Evolutionary conservation across 2,113 vertebrate genomes (phyloP).

Genomic region (Rhadina sibilatrix): DNA sequence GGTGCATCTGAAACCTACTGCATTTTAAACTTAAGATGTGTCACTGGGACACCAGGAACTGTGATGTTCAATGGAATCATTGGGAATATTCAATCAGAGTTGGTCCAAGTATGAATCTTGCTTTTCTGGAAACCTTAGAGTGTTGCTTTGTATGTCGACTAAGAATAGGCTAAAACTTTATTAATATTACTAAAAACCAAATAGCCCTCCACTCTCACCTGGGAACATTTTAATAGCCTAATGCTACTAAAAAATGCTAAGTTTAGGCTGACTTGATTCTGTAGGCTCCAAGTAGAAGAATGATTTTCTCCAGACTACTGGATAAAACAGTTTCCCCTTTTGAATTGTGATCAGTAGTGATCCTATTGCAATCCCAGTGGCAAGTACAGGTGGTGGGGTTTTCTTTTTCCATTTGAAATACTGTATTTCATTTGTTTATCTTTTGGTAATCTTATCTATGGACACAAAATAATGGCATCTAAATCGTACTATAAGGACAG

Average conservation of each 20-base stretch:
- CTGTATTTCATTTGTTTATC: neutral
- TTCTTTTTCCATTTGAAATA: neutral
- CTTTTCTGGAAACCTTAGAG: neutral
- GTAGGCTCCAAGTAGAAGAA: neutral
- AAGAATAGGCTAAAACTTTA: neutral
- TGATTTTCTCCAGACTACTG: neutral
- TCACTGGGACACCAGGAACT: rapidly evolving
- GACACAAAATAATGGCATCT: neutral
- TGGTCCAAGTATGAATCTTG: neutral
- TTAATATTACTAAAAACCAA: neutral
- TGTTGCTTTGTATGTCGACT: neutral
- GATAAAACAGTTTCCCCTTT: neutral
- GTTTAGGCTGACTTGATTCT: neutral
- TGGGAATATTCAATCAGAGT: neutral
- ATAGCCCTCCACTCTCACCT: rapidly evolving
- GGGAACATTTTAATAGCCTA: neutral
- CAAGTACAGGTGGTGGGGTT: neutral
- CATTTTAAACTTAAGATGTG: neutral
- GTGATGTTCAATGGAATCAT: neutral
- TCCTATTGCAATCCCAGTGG: neutral
- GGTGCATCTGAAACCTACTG: neutral
- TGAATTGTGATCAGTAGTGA: neutral
- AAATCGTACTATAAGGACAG: neutral
- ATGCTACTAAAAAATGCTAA: neutral
- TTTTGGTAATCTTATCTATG: neutral